Base-by-base conservation (phyloP, 2,797 vertebrate species). In the Sebastes vulpes region DNA sequence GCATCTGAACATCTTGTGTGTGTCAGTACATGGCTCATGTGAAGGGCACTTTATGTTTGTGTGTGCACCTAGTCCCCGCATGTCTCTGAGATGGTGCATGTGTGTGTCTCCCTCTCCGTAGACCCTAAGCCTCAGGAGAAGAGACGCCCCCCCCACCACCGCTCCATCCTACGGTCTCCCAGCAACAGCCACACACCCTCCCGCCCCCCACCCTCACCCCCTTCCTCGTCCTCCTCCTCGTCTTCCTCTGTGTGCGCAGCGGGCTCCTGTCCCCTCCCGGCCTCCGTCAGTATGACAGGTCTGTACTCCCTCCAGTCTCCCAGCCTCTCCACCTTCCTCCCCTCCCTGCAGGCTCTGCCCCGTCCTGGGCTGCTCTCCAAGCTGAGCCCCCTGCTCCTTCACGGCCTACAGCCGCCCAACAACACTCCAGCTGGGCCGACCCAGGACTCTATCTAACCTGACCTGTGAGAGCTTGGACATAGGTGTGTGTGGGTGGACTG, bases 281-380 rank as follows among this genome's bases (percentile, higher is more conserved):
- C 90, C 75, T 93, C 97, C 85, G 94, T 97, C 94, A 95, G 91
- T 90, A 86, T 95, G 93, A 93, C 97, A 97, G 97, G 97, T 98
- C 93, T 96, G 97, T 98, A 96, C 92, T 85, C 93, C 71, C 81
- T 92, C 74, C 95, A 91, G 93, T 89, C 92, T 66, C 92, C 92
- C 78, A 89, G 91, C 84, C 87, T 96, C 78, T 93, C 95, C 86
- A 81, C 75, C 77, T 79, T 95, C 92, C 91, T 96, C 63, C 95
- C 96, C 79, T 95, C 94, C 87, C 89, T 96, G 52, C 95, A 95
- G 85, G 92, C 91, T 38, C 92, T 93, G 72, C 93, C 91, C 56
- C 89, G 77, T 1, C 86, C 85, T 8, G 91, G 87, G 83, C 90
- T 92, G 70, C 89, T 91, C 72, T 93, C 92, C 91, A 91, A 88